Percentiles rank a stretch among this genome's conserved stretches.
phyloP scores from a whole-genome alignment of 2,888 invertebrate genomes.

The Pandemis cinnamomeana region DNA sequence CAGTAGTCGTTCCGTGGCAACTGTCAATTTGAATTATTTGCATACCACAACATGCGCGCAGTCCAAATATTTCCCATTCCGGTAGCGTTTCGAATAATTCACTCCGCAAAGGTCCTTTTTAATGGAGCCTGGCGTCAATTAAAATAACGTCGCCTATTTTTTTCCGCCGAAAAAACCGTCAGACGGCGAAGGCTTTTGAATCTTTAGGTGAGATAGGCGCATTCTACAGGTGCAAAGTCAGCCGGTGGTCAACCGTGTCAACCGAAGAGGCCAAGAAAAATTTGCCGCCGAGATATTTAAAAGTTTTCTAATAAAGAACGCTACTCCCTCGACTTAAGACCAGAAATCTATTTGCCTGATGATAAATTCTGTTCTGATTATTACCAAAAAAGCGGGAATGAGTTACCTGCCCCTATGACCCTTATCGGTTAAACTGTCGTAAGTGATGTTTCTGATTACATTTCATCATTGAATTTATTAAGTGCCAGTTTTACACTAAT shows the following conservation, averaged over 20 bases:
- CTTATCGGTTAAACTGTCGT: slow-evolving; percentile 57
- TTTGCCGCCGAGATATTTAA: slow-evolving; percentile 28
- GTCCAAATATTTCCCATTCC: slow-evolving; percentile 75
- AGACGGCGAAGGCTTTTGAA: slow-evolving; percentile 72
- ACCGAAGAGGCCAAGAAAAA: slow-evolving; percentile 47
- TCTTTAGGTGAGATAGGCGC: slow-evolving; percentile 76
- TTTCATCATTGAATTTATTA: slow-evolving; percentile 36
- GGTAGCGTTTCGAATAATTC: slow-evolving; percentile 73
- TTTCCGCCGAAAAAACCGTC: slow-evolving; percentile 68
- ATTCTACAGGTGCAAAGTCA: slow-evolving; percentile 79
- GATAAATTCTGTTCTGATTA: slow-evolving; percentile 29
- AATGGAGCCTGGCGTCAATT: slow-evolving; percentile 75
- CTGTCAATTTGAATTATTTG: slow-evolving; percentile 76
- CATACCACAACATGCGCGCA: slow-evolving; percentile 66
- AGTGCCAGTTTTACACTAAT: slow-evolving; percentile 36
- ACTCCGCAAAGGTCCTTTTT: slow-evolving; percentile 67
- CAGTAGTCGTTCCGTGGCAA: slow-evolving; percentile 54
- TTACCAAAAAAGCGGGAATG: slow-evolving; percentile 58
- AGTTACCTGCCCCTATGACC: slow-evolving; percentile 50
- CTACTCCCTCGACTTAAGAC: slow-evolving; percentile 42
- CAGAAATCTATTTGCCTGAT: slow-evolving; percentile 1
- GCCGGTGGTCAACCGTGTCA: slow-evolving; percentile 76
- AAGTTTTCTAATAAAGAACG: slow-evolving; percentile 49
- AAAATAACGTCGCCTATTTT: slow-evolving; percentile 71
- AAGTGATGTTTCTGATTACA: slow-evolving; percentile 51